Evolutionary conservation across 2,797 vertebrate genomes (phyloP).

Genomic region (Phataginus tricuspis): DNA sequence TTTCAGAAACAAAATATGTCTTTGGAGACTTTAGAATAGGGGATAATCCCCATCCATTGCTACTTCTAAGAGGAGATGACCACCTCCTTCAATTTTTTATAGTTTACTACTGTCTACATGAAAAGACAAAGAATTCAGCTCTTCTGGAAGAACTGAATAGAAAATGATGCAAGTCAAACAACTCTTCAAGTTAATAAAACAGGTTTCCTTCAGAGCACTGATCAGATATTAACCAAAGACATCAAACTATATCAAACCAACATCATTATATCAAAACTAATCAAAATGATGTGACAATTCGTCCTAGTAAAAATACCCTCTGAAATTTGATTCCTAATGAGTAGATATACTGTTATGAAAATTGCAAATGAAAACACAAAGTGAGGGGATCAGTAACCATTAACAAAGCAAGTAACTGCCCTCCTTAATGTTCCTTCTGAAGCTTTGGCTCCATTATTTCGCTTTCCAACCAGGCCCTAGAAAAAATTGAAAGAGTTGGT

Average conservation of each 20-base stretch:
- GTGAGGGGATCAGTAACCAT: not conserved
- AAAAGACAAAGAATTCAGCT: conserved; percentile 27
- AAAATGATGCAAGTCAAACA: conserved; percentile 30
- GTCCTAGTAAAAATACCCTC: not conserved
- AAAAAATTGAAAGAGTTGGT: not conserved
- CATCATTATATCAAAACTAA: conserved; percentile 37
- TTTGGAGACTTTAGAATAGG: not conserved
- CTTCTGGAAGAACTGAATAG: not conserved
- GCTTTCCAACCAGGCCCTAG: not conserved
- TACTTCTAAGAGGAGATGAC: not conserved
- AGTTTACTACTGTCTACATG: not conserved
- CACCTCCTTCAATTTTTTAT: not conserved
- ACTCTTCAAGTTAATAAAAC: conserved; percentile 4
- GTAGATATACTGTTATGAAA: not conserved
- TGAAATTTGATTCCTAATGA: conserved; percentile 37
- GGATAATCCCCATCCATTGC: not conserved
- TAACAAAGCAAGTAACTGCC: not conserved
- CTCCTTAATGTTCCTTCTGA: not conserved
- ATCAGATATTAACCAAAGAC: not conserved
- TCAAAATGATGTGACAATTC: not conserved
- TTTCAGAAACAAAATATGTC: not conserved
- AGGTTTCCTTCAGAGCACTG: not conserved
- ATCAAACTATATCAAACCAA: conserved; percentile 15
- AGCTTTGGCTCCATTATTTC: not conserved
- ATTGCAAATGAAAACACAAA: not conserved